Base-by-base conservation (phyloP, 2,113 vertebrate species). In the Salvator merianae region DNA sequence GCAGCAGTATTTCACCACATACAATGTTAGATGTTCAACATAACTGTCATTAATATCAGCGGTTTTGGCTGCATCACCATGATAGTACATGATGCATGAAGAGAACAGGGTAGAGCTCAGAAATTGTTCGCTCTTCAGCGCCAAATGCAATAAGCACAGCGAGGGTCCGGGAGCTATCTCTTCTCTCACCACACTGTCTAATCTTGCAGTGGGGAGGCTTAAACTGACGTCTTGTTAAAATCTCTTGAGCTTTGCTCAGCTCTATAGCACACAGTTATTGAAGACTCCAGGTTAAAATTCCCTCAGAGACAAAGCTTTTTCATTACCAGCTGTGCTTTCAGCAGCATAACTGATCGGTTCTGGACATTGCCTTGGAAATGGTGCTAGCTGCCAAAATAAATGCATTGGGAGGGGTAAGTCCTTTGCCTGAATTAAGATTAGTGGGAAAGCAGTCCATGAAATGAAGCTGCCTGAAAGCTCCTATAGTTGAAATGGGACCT, bases 301-400 rank as follows among this genome's bases (percentile, higher is more conserved):
- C 14, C 53, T 69, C 34, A 59, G 91, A 87, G 87, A 24, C 59
- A 83, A 86, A 89, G 86, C 81, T 88, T 66, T 30, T 73, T 24
- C 53, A n/a, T 87, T 82, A 70, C 81, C 50, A 13, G 81, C 70
- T 88, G 62, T 7, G 40, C 1, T 62, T 77, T 43, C 83, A 80
- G 3, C 72, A 83, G 47, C 77, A n/a, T 43, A 79, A 2, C 36
- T 47, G 43, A 22, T 79, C 47, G 50, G 38, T 8, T 36, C 66
- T 73, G 80, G 28, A 62, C 24, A 30, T 40, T 34, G 36, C 30
- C 20, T 82, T 74, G 30, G 71, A 20, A 47, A 74, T 34, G 7
- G 30, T 32, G 34, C n/a, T 55, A 40, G 47, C 18, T 55, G 73
- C 63, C 34, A 40, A 32, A 77, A 70, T 59, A 66, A 50, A n/a